phyloP scores from a whole-genome alignment of 2,797 vertebrate genomes.

The Cuculus canorus region DNA sequence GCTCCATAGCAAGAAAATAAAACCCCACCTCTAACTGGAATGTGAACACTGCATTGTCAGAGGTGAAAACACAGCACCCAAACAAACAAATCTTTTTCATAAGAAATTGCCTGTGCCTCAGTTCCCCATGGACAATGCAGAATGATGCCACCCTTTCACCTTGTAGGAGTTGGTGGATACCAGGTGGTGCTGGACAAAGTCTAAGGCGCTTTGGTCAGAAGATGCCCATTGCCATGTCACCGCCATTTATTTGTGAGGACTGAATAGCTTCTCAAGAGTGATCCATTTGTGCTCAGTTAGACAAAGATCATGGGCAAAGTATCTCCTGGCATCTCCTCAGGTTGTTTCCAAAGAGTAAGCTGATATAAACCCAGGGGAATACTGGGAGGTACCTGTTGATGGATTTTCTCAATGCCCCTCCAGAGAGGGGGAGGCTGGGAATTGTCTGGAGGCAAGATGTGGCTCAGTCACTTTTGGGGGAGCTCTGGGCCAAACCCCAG shows the following conservation, averaged over 20 bases:
- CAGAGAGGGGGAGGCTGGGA: too few relatives aligned
- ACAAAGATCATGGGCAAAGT: not conserved
- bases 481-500: not conserved
- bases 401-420: not conserved
- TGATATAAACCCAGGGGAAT: not conserved
- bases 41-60: not conserved
- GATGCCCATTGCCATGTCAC: not conserved
- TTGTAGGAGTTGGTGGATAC: not conserved
- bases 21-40: rapidly evolving
- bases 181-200: not conserved
- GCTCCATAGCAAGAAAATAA: not conserved
- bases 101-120: not conserved
- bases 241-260: not conserved
- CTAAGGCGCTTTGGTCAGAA: not conserved
- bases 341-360: not conserved
- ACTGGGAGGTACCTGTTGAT: not conserved
- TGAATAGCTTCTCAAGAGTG: not conserved
- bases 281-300: not conserved
- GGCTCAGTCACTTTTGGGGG: not conserved
- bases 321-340: not conserved
- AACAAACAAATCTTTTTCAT: not conserved
- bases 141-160: not conserved
- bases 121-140: not conserved
- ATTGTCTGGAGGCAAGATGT: not conserved
- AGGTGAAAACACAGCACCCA: not conserved